Conservation (phyloP, 2,797 vertebrate species). For the Eleutherodactylus coqui region DNA sequence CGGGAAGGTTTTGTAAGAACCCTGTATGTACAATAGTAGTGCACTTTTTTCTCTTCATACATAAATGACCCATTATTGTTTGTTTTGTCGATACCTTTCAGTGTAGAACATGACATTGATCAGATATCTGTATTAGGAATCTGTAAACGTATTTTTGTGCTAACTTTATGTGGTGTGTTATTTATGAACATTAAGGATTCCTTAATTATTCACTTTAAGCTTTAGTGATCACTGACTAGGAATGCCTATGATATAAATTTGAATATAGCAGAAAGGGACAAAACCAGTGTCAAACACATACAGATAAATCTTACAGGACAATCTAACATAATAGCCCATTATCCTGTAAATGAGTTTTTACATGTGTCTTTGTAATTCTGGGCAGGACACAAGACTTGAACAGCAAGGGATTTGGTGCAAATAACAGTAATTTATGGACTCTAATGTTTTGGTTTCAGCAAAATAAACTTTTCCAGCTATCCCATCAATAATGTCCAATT, state of each 20-base stretch:
- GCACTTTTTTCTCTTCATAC: neutral
- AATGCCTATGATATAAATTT: neutral
- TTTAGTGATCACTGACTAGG: neutral
- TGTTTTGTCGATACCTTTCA: neutral
- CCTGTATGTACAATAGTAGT: neutral
- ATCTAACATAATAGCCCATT: neutral
- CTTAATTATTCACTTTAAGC: neutral
- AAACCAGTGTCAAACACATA: neutral
- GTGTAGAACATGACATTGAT: neutral
- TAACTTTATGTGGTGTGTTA: neutral
- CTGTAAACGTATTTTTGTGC: neutral
- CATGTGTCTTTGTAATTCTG: neutral
- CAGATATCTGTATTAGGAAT: neutral
- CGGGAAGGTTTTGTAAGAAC: too few relatives aligned
- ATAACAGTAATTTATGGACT: constrained; percentile 37
- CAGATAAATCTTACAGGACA: constrained; percentile 16
- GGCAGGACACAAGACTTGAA: neutral
- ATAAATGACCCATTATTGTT: neutral
- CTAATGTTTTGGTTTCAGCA: constrained; percentile 24
- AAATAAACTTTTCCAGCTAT: constrained; percentile 6
- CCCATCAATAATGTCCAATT: constrained; percentile 10
- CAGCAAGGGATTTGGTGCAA: neutral
- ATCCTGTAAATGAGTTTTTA: constrained; percentile 18
- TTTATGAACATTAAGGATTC: neutral
- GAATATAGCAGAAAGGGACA: neutral